phyloP scores from a whole-genome alignment of 1,140 invertebrate genomes.

The Lasioglossum baleicum region DNA sequence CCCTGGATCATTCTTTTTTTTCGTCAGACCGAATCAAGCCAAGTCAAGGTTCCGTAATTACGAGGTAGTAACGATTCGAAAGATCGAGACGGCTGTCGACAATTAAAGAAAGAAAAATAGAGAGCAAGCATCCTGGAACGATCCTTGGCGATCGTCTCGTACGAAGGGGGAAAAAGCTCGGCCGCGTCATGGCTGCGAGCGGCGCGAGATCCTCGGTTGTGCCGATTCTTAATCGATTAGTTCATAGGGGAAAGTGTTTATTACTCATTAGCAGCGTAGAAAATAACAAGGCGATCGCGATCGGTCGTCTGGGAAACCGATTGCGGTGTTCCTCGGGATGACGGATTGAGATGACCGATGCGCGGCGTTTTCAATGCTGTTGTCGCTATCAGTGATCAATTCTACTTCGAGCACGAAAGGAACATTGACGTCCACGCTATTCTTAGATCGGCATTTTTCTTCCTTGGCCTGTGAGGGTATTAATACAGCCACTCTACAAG shows the following conservation, averaged over 20 bases:
- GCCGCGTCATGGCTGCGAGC: conserved; percentile 15
- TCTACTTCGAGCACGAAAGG: background rate
- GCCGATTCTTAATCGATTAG: conserved; percentile 59
- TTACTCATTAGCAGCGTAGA: conserved; percentile 38
- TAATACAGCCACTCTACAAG: no score
- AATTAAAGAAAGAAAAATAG: background rate
- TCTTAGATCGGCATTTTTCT: background rate
- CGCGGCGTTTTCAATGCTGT: background rate
- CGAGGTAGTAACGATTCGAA: background rate
- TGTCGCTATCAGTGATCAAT: conserved; percentile 14
- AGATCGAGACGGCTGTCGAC: background rate
- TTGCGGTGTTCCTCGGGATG: conserved; percentile 1
- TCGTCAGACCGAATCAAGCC: no score
- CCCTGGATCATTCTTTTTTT: background rate
- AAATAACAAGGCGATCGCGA: conserved; percentile 24
- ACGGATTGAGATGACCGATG: conserved; percentile 17
- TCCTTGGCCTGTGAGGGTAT: no score
- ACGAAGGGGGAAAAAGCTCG: conserved; percentile 1
- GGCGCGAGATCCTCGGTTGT: conserved; percentile 9
- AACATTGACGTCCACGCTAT: background rate
- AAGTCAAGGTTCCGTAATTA: conserved; percentile 25
- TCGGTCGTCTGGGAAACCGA: conserved; percentile 13
- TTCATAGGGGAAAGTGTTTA: conserved; percentile 46
- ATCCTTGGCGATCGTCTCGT: background rate
- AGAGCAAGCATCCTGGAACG: background rate